Conservation (phyloP, 2,113 vertebrate species). For the Pygoscelis antarcticus region DNA sequence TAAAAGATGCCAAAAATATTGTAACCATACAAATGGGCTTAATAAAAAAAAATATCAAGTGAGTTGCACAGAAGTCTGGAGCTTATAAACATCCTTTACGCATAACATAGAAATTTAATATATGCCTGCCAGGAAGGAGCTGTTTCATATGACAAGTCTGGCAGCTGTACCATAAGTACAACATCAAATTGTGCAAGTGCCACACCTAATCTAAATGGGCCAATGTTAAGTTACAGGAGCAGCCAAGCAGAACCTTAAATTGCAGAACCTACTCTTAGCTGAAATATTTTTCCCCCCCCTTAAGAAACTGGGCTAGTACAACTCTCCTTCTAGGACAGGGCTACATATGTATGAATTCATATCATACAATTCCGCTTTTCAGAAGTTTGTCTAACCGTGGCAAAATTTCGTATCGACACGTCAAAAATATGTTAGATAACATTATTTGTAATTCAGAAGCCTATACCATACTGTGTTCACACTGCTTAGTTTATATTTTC, state of each 20-base stretch:
- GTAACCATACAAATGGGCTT: not conserved
- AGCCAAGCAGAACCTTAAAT: not conserved
- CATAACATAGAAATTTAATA: not conserved
- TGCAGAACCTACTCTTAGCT: not conserved
- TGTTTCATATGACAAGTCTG: not conserved
- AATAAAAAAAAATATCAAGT: not conserved
- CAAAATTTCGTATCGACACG: not conserved
- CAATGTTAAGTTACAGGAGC: not conserved
- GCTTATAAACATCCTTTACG: not conserved
- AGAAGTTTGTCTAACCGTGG: not conserved
- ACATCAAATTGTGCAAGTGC: not conserved
- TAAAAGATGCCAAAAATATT: not conserved
- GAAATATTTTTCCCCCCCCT: not conserved
- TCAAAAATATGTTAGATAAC: not conserved
- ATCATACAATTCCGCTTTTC: not conserved
- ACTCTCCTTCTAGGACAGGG: not conserved
- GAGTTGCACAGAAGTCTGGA: not conserved
- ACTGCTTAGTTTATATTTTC: not conserved
- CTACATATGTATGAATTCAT: rapidly evolving
- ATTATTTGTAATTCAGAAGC: not conserved
- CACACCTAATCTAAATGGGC: not conserved
- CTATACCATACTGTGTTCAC: too few species aligned
- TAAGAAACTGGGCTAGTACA: not conserved
- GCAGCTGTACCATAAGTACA: not conserved
- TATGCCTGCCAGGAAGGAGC: not conserved